Conservation (phyloP, 2,888 invertebrate species). For the Biston betularia region DNA sequence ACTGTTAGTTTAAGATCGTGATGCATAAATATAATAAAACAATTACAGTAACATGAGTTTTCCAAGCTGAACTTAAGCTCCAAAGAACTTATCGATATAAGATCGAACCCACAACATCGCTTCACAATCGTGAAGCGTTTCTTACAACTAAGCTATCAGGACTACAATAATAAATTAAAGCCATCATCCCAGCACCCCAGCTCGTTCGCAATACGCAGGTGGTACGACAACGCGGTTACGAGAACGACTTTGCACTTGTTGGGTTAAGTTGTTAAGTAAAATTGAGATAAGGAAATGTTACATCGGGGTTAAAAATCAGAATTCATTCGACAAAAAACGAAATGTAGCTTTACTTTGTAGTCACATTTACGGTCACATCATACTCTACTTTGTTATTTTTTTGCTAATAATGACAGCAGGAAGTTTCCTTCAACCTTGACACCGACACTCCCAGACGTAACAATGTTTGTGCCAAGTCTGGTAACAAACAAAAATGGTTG, state of each 20-base stretch:
- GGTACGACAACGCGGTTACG: constrained; percentile 9
- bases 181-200: not conserved
- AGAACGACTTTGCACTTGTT: constrained; percentile 13
- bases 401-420: constrained; percentile 25
- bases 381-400: constrained; percentile 26
- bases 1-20: too few relatives aligned
- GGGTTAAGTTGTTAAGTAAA: constrained; percentile 5
- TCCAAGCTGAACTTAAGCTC: too few relatives aligned
- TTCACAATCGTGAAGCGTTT: too few relatives aligned
- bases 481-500: constrained; percentile 15
- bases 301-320: not conserved
- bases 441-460: constrained; percentile 32
- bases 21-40: too few relatives aligned
- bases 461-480: constrained; percentile 36
- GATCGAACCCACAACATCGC: too few relatives aligned
- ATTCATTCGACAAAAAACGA: not conserved
- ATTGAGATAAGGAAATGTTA: not conserved
- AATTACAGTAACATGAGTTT: too few relatives aligned
- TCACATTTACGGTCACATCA: not conserved
- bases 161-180: constrained; percentile 9
- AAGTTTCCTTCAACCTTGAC: constrained; percentile 32
- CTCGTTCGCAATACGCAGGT: constrained; percentile 1
- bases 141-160: not conserved
- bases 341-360: not conserved
- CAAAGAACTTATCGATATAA: too few relatives aligned